Evolutionary conservation across 1,140 invertebrate species (phyloP).

Genomic region (Drosophila busckii): DNA sequence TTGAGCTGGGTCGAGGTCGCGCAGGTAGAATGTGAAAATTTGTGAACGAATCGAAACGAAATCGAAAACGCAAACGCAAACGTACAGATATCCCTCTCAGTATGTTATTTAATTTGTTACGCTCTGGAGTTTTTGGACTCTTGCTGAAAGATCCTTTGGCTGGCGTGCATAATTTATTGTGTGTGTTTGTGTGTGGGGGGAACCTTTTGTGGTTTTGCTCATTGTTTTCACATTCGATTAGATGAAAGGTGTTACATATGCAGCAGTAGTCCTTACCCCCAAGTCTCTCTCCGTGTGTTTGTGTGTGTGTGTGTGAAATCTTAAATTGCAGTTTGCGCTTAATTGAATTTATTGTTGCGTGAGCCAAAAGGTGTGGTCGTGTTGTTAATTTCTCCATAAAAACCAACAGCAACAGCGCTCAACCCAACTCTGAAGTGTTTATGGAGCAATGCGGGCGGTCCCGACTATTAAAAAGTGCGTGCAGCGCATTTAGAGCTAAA

Average conservation of each 20-base stretch:
- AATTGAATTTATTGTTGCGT: constrained; percentile 66
- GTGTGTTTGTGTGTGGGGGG: constrained; percentile 9
- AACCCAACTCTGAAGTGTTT: constrained; percentile 32
- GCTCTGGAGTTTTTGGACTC: constrained; percentile 31
- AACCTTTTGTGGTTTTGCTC: constrained; percentile 42
- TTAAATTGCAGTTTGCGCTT: constrained; percentile 57
- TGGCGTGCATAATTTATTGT: constrained; percentile 68
- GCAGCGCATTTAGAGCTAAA: constrained; percentile 38
- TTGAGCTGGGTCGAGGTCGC: constrained; percentile 52
- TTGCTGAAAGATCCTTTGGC: constrained; percentile 50
- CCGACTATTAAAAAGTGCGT: constrained; percentile 55
- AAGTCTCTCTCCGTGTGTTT: constrained; percentile 17
- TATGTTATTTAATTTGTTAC: constrained; percentile 71
- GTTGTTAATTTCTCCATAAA: too few relatives aligned
- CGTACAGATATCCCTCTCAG: constrained; percentile 31
- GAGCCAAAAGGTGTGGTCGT: constrained; percentile 34
- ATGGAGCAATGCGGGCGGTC: constrained; percentile 65
- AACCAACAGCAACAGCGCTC: too few relatives aligned
- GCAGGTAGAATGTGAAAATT: constrained; percentile 45
- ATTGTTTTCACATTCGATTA: constrained; percentile 44
- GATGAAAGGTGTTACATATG: constrained; percentile 58
- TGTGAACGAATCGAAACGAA: constrained; percentile 38
- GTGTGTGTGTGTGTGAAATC: constrained; percentile 55
- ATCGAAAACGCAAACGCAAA: constrained; percentile 59
- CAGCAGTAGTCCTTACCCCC: too few relatives aligned